These are phyloP conservation scores for Candidula unifasciata DNA, from an alignment of 2,888 invertebrate genomes.

Conservation along the genomic window DNA sequence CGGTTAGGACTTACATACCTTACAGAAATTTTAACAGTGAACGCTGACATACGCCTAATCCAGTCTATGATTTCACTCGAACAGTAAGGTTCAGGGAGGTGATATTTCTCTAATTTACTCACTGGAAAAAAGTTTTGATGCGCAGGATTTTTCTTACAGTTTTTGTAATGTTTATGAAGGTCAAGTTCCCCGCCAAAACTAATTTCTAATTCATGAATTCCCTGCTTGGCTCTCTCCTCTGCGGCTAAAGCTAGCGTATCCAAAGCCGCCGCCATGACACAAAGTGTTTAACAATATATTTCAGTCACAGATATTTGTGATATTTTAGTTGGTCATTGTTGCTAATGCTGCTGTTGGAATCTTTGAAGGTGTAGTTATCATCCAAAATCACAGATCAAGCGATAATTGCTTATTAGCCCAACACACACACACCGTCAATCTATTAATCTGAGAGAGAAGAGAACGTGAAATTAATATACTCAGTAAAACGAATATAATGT, in stretches of 20 bases:
- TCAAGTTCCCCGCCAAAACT: constrained; percentile 35
- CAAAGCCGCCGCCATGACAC: neutral
- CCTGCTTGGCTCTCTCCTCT: neutral
- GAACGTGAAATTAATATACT: too few relatives aligned
- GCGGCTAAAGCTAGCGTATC: neutral
- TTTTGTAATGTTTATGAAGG: neutral
- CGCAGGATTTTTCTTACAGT: constrained; percentile 19
- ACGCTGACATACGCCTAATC: neutral
- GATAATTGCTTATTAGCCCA: too few relatives aligned
- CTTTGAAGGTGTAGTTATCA: too few relatives aligned
- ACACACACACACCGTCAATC: too few relatives aligned
- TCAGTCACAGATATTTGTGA: neutral
- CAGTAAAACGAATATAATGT: too few relatives aligned
- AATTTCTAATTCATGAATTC: constrained; percentile 33
- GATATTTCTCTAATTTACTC: neutral
- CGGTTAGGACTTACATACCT: neutral
- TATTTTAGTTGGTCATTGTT: neutral
- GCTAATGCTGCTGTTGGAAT: too few relatives aligned
- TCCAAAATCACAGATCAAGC: too few relatives aligned
- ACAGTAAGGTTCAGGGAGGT: neutral
- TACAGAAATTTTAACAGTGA: neutral
- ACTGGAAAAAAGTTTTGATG: constrained; percentile 16
- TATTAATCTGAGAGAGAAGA: too few relatives aligned
- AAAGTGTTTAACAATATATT: neutral
- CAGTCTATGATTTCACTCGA: neutral